Evolutionary conservation across 2,797 vertebrate genomes (phyloP).

Genomic region (Hoplostethus atlanticus): DNA sequence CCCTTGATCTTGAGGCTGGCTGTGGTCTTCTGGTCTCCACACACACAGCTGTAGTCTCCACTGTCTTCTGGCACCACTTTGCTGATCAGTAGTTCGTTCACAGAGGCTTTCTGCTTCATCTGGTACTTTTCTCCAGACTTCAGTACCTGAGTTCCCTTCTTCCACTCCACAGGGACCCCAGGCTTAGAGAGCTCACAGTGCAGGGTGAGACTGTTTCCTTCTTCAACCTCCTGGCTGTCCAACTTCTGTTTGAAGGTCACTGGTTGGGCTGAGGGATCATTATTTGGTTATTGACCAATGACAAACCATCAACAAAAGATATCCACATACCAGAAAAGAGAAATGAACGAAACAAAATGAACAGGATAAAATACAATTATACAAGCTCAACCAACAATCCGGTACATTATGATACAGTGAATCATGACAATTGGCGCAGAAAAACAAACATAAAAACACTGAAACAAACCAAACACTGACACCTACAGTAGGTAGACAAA

Average conservation of each 20-base stretch:
- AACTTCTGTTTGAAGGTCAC: conserved; percentile 80
- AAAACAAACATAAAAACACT: neutral
- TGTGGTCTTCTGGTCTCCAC: conserved; percentile 80
- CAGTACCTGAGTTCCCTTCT: conserved; percentile 77
- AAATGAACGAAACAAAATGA: neutral
- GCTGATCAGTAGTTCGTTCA: conserved; percentile 80
- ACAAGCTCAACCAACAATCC: conserved; percentile 4
- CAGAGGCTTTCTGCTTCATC: conserved; percentile 79
- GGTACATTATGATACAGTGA: neutral
- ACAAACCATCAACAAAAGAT: neutral
- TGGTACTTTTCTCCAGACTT: conserved; percentile 80
- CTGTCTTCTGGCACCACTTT: conserved; percentile 76
- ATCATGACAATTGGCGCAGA: neutral
- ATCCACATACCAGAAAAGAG: neutral
- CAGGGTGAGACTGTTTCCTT: conserved; percentile 67
- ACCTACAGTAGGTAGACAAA: neutral
- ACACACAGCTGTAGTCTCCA: conserved; percentile 85
- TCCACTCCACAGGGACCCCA: conserved; percentile 82
- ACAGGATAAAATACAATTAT: neutral
- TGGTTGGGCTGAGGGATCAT: conserved; percentile 76
- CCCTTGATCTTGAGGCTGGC: conserved; percentile 78
- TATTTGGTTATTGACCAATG: conserved; percentile 12
- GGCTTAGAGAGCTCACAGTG: conserved; percentile 74
- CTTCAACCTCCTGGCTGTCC: conserved; percentile 70
- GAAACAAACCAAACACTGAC: neutral